Conservation (phyloP, 2,888 invertebrate genomes). For the Cremastobaeus sp. region DNA sequence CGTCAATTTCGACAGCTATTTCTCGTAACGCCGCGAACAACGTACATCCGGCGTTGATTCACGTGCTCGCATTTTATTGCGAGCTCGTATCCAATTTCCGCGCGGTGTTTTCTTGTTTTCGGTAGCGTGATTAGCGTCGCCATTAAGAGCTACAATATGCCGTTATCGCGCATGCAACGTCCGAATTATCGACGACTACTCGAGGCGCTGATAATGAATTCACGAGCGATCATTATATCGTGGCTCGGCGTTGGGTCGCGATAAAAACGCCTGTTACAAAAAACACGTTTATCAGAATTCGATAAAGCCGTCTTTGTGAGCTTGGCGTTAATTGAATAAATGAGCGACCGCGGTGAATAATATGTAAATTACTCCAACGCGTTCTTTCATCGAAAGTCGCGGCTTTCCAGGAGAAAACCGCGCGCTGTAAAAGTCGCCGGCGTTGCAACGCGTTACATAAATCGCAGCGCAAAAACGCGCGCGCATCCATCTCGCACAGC, state of each 20-base stretch:
- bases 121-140: no score
- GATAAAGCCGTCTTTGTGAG: constrained; percentile 23
- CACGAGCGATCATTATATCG: constrained; percentile 42
- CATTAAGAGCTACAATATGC: no score
- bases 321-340: constrained; percentile 20
- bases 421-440: no score
- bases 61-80: constrained; percentile 2
- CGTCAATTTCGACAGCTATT: constrained; percentile 31
- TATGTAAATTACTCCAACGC: no score
- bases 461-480: no score
- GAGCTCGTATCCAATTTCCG: constrained; percentile 5
- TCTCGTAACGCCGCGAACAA: not conserved
- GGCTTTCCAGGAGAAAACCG: no score
- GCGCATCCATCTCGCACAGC: no score
- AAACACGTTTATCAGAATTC: constrained; percentile 32
- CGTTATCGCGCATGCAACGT: no score
- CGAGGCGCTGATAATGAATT: constrained; percentile 21
- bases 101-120: no score
- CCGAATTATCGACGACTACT: constrained; percentile 16
- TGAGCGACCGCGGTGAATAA: not conserved
- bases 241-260: constrained; percentile 13
- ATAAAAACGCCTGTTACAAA: constrained; percentile 28
- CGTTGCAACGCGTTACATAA: no score
- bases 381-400: not conserved
- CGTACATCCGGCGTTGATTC: no score